Evolutionary conservation across 1,140 invertebrate species (phyloP).

Genomic region (Drosophila sucinea): DNA sequence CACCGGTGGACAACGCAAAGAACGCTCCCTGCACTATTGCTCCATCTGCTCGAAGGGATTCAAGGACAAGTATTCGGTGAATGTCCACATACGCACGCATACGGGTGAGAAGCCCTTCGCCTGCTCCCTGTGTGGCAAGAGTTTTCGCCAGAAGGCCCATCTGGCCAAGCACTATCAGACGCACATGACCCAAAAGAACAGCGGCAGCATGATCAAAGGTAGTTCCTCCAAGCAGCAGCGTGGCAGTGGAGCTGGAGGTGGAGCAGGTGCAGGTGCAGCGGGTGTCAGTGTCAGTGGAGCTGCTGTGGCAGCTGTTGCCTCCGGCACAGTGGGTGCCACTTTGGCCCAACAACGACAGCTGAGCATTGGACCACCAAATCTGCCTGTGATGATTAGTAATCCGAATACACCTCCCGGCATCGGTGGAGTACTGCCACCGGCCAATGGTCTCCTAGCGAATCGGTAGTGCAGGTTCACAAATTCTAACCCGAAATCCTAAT

Average conservation of each 20-base stretch:
- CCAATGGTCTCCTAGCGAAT: constrained; percentile 76
- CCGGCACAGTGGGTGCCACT: constrained; percentile 20
- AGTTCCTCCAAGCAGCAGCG: constrained; percentile 68
- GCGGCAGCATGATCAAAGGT: constrained; percentile 76
- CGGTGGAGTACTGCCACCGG: constrained; percentile 61
- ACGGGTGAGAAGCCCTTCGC: constrained; percentile 94
- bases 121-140: constrained; percentile 94
- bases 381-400: constrained; percentile 64
- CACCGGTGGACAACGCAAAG: constrained; percentile 86
- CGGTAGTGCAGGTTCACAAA: constrained; percentile 55
- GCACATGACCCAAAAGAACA: constrained; percentile 92
- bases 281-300: constrained; percentile 1
- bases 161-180: constrained; percentile 98
- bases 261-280: neutral
- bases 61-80: constrained; percentile 96
- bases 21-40: constrained; percentile 94
- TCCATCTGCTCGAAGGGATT: constrained; percentile 96
- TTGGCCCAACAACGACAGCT: constrained; percentile 54
- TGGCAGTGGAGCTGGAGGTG: constrained; percentile 6
- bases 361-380: constrained; percentile 22
- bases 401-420: constrained; percentile 58
- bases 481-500: neutral
- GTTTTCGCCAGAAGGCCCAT: constrained; percentile 97
- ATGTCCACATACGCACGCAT: constrained; percentile 95
- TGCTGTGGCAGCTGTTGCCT: constrained; percentile 9